A percentile compares a stretch with the other conserved stretches of the same genome.
These are phyloP conservation scores for Brachyptera putata DNA, from an alignment of 2,888 invertebrate species.

Conservation along the genomic window DNA sequence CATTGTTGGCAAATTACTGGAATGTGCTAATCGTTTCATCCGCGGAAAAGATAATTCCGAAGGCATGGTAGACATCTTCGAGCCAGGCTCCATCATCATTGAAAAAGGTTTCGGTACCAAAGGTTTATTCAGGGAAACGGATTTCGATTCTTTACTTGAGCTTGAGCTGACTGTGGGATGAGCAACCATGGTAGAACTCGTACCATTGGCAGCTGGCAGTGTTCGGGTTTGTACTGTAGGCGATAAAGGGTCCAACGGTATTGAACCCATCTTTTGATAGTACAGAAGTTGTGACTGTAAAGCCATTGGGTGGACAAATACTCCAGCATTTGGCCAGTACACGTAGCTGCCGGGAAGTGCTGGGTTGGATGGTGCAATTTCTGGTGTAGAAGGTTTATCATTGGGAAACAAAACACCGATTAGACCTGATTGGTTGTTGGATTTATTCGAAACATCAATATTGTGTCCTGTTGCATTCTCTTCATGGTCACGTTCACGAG, in stretches of 20 bases:
- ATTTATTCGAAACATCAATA: not conserved
- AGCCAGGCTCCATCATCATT: constrained; percentile 20
- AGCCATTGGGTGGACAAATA: constrained; percentile 70
- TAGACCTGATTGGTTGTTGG: not conserved
- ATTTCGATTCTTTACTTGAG: constrained; percentile 7
- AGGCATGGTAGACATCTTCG: constrained; percentile 23
- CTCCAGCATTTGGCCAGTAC: constrained; percentile 66
- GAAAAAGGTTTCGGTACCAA: constrained; percentile 28
- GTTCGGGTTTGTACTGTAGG: constrained; percentile 15
- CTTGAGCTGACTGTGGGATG: too few relatives aligned
- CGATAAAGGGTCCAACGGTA: constrained; percentile 27
- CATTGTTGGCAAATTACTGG: constrained; percentile 21
- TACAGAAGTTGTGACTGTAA: constrained; percentile 67
- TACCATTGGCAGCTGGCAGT: not conserved
- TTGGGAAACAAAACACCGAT: not conserved
- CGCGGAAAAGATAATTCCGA: constrained; percentile 28
- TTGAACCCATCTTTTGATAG: constrained; percentile 67
- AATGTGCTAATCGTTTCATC: constrained; percentile 29
- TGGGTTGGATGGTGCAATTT: not conserved
- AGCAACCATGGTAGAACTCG: constrained; percentile 37
- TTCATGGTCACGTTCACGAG: not conserved
- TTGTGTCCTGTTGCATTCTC: not conserved
- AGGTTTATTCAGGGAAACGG: constrained; percentile 6
- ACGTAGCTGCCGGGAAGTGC: constrained; percentile 48
- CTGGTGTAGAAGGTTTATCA: not conserved